These are phyloP conservation scores for Platysteira castanea DNA, from an alignment of 2,113 vertebrate genomes.

Conservation along the genomic window DNA sequence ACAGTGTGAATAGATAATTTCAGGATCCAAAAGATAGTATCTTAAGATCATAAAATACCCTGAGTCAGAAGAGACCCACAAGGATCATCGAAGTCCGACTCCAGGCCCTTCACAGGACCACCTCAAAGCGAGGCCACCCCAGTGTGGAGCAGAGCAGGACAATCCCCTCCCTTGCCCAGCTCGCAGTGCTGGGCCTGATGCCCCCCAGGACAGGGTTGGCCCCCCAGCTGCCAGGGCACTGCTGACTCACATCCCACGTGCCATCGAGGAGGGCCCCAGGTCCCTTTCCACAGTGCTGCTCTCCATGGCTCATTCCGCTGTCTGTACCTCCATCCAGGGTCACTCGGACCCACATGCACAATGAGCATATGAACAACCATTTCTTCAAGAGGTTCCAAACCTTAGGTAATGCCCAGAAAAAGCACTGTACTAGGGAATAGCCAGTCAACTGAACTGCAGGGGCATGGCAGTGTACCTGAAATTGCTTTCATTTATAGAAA, in stretches of 20 bases:
- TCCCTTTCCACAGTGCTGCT: background rate
- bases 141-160: background rate
- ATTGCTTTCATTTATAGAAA: background rate
- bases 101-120: background rate
- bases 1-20: background rate
- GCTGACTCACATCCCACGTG: background rate
- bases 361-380: background rate
- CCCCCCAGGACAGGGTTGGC: background rate
- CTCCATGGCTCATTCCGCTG: background rate
- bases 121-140: background rate
- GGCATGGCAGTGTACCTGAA: background rate
- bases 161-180: background rate
- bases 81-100: background rate
- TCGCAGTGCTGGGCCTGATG: accelerated
- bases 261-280: accelerated
- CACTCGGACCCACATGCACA: background rate
- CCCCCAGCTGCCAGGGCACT: background rate
- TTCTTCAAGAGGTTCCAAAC: background rate
- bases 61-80: background rate
- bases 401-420: background rate
- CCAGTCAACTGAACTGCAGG: background rate
- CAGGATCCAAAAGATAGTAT: background rate
- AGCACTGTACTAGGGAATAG: background rate
- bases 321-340: background rate
- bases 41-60: background rate